Evolutionary conservation across 2,113 vertebrate species (phyloP), one percentile per base, ranked within the genome.

Genomic region (Macquaria australasica): DNA sequence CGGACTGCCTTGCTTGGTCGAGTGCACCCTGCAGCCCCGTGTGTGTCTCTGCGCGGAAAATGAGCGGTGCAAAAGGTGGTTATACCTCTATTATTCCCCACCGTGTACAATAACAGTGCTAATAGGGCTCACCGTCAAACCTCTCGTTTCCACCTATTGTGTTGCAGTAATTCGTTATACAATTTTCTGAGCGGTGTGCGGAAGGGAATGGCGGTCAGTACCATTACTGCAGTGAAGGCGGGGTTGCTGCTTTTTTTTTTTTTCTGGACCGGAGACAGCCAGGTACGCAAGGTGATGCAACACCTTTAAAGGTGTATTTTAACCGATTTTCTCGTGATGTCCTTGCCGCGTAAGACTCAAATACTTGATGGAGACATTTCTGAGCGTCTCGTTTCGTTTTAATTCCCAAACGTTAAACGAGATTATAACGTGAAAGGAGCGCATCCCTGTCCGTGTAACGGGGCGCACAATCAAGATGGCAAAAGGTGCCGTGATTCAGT

Each of bases 251-350:
- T 81, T 67, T 73, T n/a, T 64, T 81, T 67, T 73, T n/a, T 64
- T 81, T 56, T 55, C 86, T 89, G 92, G 92, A 87, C 83, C 37
- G 83, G 86, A 91, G 89, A 92, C 90, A 83, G 91, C 93, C 95
- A 96, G 95, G 95, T 96, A 94, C 84, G 91, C 92, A 93, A 95
- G 95, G 96, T 96, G 95, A 95, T 95, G 94, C 93, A 94, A 96
- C 95, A 96, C 95, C 94, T 96, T 81, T 90, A 75, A 92, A 95
- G 95, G 95, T 94, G 92, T 73, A 82, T 81, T 81, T 80, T 64
- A 31, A 69, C 48, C 39, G 9, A 41, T 60, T 45, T 62, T 23
- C n/a, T 7, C 50, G 31, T 7, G 18, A 34, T 20, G 3, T 43
- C 43, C 9, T 50, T 15, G 18, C 58, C 10, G 39, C 4, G 7